Base-by-base conservation (phyloP, 2,797 vertebrate species). In the Chaetodon trifasciatus region DNA sequence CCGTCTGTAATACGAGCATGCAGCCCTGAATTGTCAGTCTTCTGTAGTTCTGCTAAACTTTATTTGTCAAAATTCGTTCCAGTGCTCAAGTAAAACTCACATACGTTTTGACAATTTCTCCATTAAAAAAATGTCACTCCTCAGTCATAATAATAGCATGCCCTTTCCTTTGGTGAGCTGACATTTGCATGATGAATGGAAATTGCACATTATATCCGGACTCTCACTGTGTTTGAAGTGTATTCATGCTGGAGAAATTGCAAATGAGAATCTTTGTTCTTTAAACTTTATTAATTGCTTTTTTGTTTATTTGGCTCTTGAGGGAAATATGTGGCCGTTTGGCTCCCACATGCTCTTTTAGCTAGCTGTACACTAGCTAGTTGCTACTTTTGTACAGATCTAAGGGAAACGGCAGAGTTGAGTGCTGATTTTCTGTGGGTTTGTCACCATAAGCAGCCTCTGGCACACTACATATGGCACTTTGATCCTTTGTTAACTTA, bases 141-240 rank as follows among this genome's bases (percentile, higher is more conserved):
- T 49, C 23, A 63, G 32, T 74, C 49, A 58, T 64, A 60, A 55
- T 70, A 70, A 47, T 17, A 62, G 58, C 63, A 13, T 46, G 28
- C 5, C 16, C 44, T 68, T 78, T 72, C 53, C 37, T 67, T 64
- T 70, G 23, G 6, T 5, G 42, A 74, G 44, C 40, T 77, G 74
- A 79, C 15, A 70, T 67, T 79, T 69, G 6, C 58, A 75, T 46
- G 13, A 69, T 63, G 50, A 63, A 40, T 24, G 35, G 21, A 35
- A 37, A 52, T 37, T 56, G 16, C 32, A 13, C 32, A 47, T 16
- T 53, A 21, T 61, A 8, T 15, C n/a, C 40, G 44, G 8, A 57
- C 50, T 37, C 17, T 35, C 23, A 11, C 19, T 24, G 63, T 39
- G 23, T 44, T 40, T 58, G 44, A 8, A 58, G 3, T 24, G 23